Evolutionary conservation across 1,140 invertebrate species (phyloP).

Genomic region (Pemphigus obesinymphae): DNA sequence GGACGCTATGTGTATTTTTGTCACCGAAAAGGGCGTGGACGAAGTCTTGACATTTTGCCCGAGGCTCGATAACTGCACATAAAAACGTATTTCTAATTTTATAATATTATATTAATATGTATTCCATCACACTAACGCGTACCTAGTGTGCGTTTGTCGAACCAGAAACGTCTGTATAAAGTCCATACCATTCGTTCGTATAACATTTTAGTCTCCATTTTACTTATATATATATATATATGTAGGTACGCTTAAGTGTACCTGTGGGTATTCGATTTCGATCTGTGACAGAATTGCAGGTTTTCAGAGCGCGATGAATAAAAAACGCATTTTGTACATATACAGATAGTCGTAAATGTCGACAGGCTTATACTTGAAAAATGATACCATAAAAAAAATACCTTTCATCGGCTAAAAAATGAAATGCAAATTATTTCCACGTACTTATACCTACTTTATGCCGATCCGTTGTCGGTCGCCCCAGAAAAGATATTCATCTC

Average conservation of each 20-base stretch:
- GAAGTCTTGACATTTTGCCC: conserved; percentile 3
- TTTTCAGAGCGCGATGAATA: too few relatives aligned
- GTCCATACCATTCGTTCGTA: background rate
- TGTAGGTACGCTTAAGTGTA: background rate
- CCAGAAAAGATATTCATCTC: too few relatives aligned
- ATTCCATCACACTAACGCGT: background rate
- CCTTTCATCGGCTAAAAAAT: too few relatives aligned
- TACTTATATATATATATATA: too few relatives aligned
- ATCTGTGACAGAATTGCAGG: too few relatives aligned
- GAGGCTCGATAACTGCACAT: background rate
- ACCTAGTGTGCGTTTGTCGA: background rate
- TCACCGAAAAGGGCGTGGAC: conserved; percentile 10
- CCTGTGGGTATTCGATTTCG: background rate
- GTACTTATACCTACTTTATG: too few relatives aligned
- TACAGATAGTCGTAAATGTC: too few relatives aligned
- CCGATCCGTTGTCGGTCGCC: too few relatives aligned
- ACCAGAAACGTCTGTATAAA: conserved; percentile 1
- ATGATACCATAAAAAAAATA: too few relatives aligned
- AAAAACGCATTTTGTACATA: too few relatives aligned
- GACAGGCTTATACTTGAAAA: too few relatives aligned
- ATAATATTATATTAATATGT: background rate
- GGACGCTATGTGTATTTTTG: conserved; percentile 5
- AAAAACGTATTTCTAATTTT: conserved; percentile 12
- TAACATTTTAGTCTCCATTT: background rate
- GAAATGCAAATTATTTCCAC: too few relatives aligned